Conservation (phyloP, 2,797 vertebrate genomes). For the Agapornis canus region DNA sequence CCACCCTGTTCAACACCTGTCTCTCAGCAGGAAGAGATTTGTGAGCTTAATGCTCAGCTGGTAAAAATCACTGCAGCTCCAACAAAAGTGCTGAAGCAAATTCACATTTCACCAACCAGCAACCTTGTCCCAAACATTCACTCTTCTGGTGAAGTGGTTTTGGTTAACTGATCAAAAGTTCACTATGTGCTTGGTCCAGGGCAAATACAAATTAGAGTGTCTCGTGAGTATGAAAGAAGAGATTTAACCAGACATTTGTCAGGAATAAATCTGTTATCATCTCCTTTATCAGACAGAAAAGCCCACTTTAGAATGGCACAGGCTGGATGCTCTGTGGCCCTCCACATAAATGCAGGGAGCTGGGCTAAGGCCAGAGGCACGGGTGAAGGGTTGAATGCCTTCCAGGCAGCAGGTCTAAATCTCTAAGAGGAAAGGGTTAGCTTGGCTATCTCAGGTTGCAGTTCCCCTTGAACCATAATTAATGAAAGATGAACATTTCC, state of each 20-base stretch:
- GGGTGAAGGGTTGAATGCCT: conserved; percentile 21
- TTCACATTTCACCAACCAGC: background rate
- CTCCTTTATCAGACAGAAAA: background rate
- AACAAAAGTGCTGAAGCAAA: background rate
- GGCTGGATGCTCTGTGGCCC: accelerated
- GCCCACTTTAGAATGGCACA: background rate
- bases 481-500: conserved; percentile 53
- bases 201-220: background rate
- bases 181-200: accelerated
- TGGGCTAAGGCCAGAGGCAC: background rate
- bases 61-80: background rate
- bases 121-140: accelerated
- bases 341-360: accelerated
- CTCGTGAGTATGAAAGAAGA: background rate
- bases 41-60: background rate
- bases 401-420: conserved; percentile 28
- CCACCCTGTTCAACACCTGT: conserved; percentile 37
- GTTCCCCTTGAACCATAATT: conserved; percentile 59
- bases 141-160: background rate
- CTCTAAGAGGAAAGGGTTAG: conserved; percentile 45
- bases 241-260: background rate
- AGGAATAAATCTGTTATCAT: background rate
- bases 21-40: background rate
- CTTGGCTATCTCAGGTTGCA: conserved; percentile 48
- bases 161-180: background rate